Percentiles rank a stretch among this genome's conserved stretches.
phyloP scores from a whole-genome alignment of 2,888 invertebrate species.

The Ectobius pallidus region DNA sequence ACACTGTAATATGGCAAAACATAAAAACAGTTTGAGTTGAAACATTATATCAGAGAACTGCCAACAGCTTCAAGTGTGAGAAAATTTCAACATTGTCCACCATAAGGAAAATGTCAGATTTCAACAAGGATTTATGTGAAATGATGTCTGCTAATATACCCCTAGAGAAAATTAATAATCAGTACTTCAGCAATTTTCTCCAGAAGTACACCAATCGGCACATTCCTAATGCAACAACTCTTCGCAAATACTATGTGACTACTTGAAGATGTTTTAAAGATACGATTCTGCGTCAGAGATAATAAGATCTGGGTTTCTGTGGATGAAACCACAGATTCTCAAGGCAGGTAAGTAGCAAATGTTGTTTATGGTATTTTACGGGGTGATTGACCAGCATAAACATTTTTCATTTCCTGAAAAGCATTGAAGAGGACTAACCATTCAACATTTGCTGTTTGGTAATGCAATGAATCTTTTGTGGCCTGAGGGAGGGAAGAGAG shows the following conservation, averaged over 20 bases:
- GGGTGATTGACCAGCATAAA: background rate
- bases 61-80: conserved; percentile 9
- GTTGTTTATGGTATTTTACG: background rate
- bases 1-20: background rate
- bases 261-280: background rate
- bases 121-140: too few species aligned
- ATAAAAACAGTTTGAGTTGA: background rate
- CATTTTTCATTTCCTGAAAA: too few species aligned
- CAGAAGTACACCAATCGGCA: background rate
- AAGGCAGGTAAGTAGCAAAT: background rate
- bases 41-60: too few species aligned
- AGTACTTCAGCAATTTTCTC: conserved; percentile 7
- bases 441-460: background rate
- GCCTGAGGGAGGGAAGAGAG: too few species aligned
- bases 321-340: background rate
- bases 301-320: too few species aligned
- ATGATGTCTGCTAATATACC: conserved; percentile 5
- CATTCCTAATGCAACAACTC: too few species aligned
- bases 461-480: background rate
- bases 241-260: background rate
- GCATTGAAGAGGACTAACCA: background rate
- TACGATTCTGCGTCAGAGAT: background rate
- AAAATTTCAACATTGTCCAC: conserved; percentile 9
- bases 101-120: too few species aligned
- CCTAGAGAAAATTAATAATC: conserved; percentile 6